These are phyloP conservation scores for Brachymystax lenok DNA, from an alignment of 2,797 vertebrate genomes.

Conservation along the genomic window DNA sequence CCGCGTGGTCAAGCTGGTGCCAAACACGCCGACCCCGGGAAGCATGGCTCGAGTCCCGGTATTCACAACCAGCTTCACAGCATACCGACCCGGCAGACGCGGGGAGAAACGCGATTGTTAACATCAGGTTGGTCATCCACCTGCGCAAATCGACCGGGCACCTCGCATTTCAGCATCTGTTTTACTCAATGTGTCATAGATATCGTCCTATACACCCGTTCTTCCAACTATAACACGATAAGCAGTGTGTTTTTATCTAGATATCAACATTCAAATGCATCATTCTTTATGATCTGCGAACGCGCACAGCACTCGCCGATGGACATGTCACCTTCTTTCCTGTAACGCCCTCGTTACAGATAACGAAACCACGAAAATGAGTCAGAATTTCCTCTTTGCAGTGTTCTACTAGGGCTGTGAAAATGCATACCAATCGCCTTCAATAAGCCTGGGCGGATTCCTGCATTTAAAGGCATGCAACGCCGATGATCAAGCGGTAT, in stretches of 20 bases:
- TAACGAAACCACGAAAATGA: fast-evolving
- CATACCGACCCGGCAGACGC: conserved; percentile 27
- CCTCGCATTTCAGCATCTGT: conserved; percentile 54
- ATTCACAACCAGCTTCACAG: conserved; percentile 36
- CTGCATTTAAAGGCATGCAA: conserved; percentile 27
- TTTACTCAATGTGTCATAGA: conserved; percentile 7
- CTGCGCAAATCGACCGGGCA: too few species aligned
- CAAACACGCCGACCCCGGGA: conserved; percentile 96
- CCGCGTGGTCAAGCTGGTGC: conserved; percentile 92
- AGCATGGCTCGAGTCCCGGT: conserved; percentile 83
- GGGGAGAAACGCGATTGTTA: conserved; percentile 4
- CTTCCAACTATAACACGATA: background rate
- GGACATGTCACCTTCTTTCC: conserved; percentile 47
- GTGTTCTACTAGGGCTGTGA: background rate
- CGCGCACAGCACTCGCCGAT: conserved; percentile 38
- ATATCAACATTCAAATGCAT: conserved; percentile 2
- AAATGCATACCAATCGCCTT: conserved; percentile 6
- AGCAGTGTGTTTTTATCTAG: background rate
- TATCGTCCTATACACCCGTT: background rate
- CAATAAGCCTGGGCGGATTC: background rate
- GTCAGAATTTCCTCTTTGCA: background rate
- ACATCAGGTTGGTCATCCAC: conserved; percentile 75
- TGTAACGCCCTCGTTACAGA: conserved; percentile 27
- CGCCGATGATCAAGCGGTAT: conserved; percentile 16
- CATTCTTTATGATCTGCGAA: conserved; percentile 27